phyloP scores from a whole-genome alignment of 2,888 invertebrate genomes.

The Nomada fabriciana region DNA sequence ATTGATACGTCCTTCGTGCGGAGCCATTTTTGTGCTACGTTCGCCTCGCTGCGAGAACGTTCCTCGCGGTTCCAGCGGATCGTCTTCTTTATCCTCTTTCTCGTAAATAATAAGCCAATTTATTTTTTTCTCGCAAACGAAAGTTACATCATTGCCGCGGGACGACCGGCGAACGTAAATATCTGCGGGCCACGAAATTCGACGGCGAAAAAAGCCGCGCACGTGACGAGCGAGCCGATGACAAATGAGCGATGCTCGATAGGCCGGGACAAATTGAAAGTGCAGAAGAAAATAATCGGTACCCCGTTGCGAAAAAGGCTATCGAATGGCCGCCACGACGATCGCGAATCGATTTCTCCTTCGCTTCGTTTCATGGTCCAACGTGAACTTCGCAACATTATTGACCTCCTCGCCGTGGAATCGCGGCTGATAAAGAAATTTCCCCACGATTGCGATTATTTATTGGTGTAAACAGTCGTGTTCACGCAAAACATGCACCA shows the following conservation, averaged over 20 bases:
- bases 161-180: not conserved
- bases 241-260: not conserved
- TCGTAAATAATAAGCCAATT: not conserved
- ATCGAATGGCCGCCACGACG: slow-evolving; percentile 43
- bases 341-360: slow-evolving; percentile 15
- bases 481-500: not conserved
- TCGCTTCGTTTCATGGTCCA: slow-evolving; percentile 17
- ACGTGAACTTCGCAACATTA: slow-evolving; percentile 25
- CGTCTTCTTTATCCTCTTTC: not conserved
- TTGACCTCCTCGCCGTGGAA: slow-evolving; percentile 46
- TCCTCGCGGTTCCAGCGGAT: slow-evolving; percentile 46
- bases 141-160: not conserved
- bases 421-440: slow-evolving; percentile 42
- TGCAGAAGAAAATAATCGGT: slow-evolving; percentile 59
- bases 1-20: slow-evolving; percentile 84
- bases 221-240: slow-evolving; percentile 7
- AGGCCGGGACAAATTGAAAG: slow-evolving; percentile 65
- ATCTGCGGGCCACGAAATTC: not conserved
- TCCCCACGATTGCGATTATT: slow-evolving; percentile 48
- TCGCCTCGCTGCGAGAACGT: slow-evolving; percentile 46
- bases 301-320: slow-evolving; percentile 57
- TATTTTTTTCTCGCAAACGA: not conserved
- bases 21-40: slow-evolving; percentile 78
- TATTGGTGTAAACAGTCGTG: slow-evolving; percentile 48
- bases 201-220: not conserved